Conservation (phyloP, 2,888 invertebrate genomes). For the Cryptophagus acutangulus region DNA sequence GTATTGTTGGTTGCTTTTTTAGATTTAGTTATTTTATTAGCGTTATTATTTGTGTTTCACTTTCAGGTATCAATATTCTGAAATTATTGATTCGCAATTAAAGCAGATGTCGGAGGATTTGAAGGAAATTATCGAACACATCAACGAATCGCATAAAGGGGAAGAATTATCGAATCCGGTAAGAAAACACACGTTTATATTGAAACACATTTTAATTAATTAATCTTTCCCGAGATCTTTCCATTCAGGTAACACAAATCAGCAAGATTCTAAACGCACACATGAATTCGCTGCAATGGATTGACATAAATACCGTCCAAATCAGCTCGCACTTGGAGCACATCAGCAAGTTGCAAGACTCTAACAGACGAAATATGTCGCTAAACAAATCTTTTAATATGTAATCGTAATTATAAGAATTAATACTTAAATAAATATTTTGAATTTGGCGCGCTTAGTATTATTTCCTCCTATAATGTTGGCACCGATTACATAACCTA, state of each 20-base stretch:
- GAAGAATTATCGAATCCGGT: slow-evolving; percentile 84
- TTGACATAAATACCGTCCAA: slow-evolving; percentile 77
- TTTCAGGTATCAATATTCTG: slow-evolving; percentile 75
- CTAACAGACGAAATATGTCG: slow-evolving; percentile 60
- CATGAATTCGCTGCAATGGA: slow-evolving; percentile 93
- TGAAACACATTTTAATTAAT: slow-evolving; percentile 5
- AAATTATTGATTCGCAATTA: slow-evolving; percentile 85
- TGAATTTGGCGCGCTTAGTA: too few relatives aligned
- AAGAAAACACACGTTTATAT: too few relatives aligned
- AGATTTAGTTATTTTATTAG: too few relatives aligned
- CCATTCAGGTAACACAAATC: slow-evolving; percentile 78
- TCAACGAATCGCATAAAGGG: slow-evolving; percentile 81
- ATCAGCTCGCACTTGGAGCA: slow-evolving; percentile 77
- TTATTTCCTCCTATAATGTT: too few relatives aligned
- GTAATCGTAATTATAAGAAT: too few relatives aligned
- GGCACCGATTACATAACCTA: too few relatives aligned
- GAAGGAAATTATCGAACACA: slow-evolving; percentile 90
- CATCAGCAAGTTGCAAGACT: slow-evolving; percentile 73
- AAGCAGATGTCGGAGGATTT: slow-evolving; percentile 93
- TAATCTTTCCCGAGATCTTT: slow-evolving; percentile 21
- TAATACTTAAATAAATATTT: too few relatives aligned
- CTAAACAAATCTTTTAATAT: slow-evolving; percentile 27
- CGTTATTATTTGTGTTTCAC: too few relatives aligned
- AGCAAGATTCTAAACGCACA: slow-evolving; percentile 92
- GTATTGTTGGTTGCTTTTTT: too few relatives aligned